Evolutionary conservation across 2,888 invertebrate genomes (phyloP), one percentile per base, ranked within the genome.

Genomic region (Eucriotettix oculatus): DNA sequence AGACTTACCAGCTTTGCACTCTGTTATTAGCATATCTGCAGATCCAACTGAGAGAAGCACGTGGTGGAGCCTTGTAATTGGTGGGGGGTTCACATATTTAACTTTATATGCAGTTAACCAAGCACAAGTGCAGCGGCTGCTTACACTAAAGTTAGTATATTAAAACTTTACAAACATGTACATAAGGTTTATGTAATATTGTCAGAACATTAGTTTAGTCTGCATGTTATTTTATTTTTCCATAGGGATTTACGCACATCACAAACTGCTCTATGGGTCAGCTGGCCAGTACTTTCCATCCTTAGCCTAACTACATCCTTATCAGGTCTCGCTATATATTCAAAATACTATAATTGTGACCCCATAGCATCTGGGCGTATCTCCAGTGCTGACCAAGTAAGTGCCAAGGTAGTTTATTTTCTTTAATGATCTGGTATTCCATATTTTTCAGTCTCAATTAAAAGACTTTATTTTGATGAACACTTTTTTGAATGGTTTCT

Each of bases 31-130:
- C 9, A 48, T 48, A 3, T 48, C 48, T n/a, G 3, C 48, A 1
- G 88, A 93, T 74, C 92, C 90, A 9, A 91, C 90, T 0, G 82
- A 82, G 57, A 78, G 93, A 16, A 88, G 91, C 66, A 86, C 90
- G 0, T 86, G 90, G 83, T 91, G 89, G 80, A 84, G 86, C 0
- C 76, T 91, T 41, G 75, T 82, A 9, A 77, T 92, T 58, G 93
- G 93, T n/a, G 92, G 92, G 0, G 73, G 84, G 48, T 79, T 87
- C 58, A 90, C 89, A 0, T 92, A 86, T 69, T 71, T 90, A 52
- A 85, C 91, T 0, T 68, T 93, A 10, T 93, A 91, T 71, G 93
- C 86, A 3, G 90, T 92, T 0, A 92, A 92, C 71, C 93, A 93
- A 72, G 86, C 90, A 0, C 92, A 87, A 72, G 75, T 79, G 61